These are phyloP conservation scores for Tychaedon coryphoeus DNA, from an alignment of 2,113 vertebrate species.

Conservation along the genomic window DNA sequence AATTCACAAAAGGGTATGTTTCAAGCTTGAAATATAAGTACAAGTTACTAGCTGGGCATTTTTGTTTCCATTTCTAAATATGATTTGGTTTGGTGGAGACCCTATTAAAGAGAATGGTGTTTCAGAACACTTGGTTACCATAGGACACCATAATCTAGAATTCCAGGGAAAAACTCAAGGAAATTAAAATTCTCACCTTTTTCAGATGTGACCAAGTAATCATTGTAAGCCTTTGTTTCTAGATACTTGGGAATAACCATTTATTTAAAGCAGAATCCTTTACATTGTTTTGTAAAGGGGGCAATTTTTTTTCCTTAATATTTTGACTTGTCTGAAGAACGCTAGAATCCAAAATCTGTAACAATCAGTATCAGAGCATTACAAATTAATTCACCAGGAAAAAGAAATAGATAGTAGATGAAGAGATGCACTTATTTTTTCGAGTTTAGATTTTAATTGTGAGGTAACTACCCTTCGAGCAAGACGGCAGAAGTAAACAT, in stretches of 20 bases:
- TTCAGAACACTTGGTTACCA: not conserved
- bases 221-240: not conserved
- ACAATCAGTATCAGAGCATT: not conserved
- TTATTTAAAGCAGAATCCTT: not conserved
- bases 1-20: not conserved
- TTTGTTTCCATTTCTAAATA: not conserved
- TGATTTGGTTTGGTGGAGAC: not conserved
- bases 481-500: not conserved
- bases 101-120: fast-evolving
- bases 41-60: not conserved
- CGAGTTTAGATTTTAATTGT: not conserved
- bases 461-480: not conserved
- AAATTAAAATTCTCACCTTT: not conserved
- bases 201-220: not conserved
- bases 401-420: not conserved
- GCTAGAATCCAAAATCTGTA: not conserved
- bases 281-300: not conserved
- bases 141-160: not conserved
- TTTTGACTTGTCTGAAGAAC: not conserved
- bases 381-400: not conserved
- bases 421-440: not conserved
- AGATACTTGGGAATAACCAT: not conserved
- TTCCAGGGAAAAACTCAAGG: not conserved
- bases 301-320: not conserved
- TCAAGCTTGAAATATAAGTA: not conserved